Conservation (phyloP, 2,888 invertebrate genomes). For the Carpatolechia fugitivella region DNA sequence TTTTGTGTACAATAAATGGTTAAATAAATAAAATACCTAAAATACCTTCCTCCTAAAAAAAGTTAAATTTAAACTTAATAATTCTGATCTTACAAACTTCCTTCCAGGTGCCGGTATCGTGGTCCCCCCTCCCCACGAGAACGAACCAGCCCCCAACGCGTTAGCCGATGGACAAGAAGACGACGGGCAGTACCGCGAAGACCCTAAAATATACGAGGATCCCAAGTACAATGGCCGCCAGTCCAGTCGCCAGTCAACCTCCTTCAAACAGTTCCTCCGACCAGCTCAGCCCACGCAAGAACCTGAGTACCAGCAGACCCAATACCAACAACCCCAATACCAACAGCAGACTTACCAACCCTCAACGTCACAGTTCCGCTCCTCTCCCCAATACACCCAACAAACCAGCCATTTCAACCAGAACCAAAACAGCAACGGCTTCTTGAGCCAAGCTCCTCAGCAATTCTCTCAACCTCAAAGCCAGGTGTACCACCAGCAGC, state of each 20-base stretch:
- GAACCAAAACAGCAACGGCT: constrained; percentile 30
- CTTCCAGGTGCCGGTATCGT: constrained; percentile 82
- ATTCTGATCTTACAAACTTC: neutral
- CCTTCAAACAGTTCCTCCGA: constrained; percentile 49
- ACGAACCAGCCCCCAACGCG: constrained; percentile 71
- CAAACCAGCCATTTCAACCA: constrained; percentile 32
- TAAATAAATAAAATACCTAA: no score
- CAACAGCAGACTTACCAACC: constrained; percentile 24
- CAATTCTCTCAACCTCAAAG: constrained; percentile 52
- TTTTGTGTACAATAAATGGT: no score
- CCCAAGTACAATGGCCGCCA: constrained; percentile 78
- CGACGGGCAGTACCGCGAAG: constrained; percentile 92
- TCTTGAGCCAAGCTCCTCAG: constrained; percentile 18
- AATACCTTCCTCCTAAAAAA: no score
- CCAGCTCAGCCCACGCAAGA: constrained; percentile 37
- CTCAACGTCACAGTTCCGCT: constrained; percentile 38
- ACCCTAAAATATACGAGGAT: constrained; percentile 88
- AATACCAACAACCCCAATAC: constrained; percentile 20
- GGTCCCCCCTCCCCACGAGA: constrained; percentile 89
- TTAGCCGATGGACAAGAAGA: constrained; percentile 84
- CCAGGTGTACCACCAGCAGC: constrained; percentile 66
- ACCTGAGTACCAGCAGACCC: constrained; percentile 19
- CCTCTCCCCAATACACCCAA: constrained; percentile 30
- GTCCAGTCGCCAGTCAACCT: constrained; percentile 39
- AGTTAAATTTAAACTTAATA: no score